Evolutionary conservation across 2,888 invertebrate species (phyloP), one percentile per base, ranked within the genome.

Genomic region (Plusia festucae): DNA sequence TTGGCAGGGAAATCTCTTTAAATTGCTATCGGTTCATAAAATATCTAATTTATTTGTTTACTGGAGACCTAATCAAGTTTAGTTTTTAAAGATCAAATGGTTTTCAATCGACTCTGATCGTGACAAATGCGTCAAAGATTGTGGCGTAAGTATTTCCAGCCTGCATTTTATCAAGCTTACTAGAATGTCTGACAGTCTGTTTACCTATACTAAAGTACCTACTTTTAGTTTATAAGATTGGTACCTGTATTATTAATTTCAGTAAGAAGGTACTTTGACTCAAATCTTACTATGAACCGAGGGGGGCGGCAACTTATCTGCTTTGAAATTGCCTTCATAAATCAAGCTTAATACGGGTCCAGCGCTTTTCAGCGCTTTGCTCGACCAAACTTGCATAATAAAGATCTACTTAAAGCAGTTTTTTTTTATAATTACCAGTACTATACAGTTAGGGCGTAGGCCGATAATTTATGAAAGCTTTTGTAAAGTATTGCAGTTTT

Each of bases 61-160:
- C 16, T 15, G 32, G 7, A 13, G 16, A 24, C 11, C 13, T n/a
- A 27, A 24, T 27, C 27, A 51, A 61, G 40, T 52, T n/a, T 44
- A 1, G 46, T 56, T 53, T 22, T 16, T 8, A 9, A 20, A 46
- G 54, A 62, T 72, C 65, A 63, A 67, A 77, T 62, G 22, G 44
- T 56, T 67, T 51, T 34, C 49, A 53, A 61, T 60, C n/a, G 20
- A 15, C 4, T 63, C 55, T 20, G 57, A 65, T 61, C n/a, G 53
- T 69, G 62, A 71, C 49, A 72, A 68, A 58, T 15, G 49, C 46
- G 60, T 65, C 16, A 57, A 30, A 30, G 51, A 65, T 58, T 27
- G n/a, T 22, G 54, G 20, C 18, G 16, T n/a, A 24, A 68, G 66
- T 68, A 44, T 67, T 60, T 65, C 67, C 24, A 49, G 44, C 9